Evolutionary conservation across 2,113 vertebrate species (phyloP).

Genomic region (Proterorhinus semilunaris): DNA sequence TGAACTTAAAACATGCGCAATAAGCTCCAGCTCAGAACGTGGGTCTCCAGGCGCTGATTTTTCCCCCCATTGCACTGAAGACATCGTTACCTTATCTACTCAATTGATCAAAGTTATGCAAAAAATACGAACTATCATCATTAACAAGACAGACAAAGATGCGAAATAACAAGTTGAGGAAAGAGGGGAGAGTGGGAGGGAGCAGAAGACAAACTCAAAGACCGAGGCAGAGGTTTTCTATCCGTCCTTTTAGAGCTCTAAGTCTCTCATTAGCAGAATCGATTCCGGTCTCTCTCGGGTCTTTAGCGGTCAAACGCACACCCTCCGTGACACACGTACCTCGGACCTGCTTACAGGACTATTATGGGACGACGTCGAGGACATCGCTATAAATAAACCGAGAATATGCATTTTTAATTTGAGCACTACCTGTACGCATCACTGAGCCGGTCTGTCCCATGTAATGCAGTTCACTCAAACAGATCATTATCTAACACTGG

Average conservation of each 20-base stretch:
- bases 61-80: too few relatives aligned
- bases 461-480: conserved; percentile 3
- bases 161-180: conserved; percentile 6
- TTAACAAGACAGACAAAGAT: background rate
- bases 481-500: background rate
- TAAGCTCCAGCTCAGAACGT: too few relatives aligned
- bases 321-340: conserved; percentile 7
- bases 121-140: background rate
- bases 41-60: too few relatives aligned
- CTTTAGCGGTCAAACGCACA: conserved; percentile 70
- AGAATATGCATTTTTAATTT: conserved; percentile 66
- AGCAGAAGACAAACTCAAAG: conserved; percentile 60
- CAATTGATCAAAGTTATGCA: too few relatives aligned
- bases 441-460: accelerated
- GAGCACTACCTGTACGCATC: conserved; percentile 27
- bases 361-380: conserved; percentile 25
- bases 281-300: conserved; percentile 67
- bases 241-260: conserved; percentile 58
- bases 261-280: conserved; percentile 75
- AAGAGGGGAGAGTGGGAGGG: conserved; percentile 13
- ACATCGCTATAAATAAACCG: conserved; percentile 59
- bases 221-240: conserved; percentile 63
- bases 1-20: too few relatives aligned
- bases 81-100: too few relatives aligned
- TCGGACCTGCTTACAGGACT: conserved; percentile 3